Percentiles rank a stretch among this genome's conserved stretches.
These are phyloP conservation scores for Drosophila lacteicornis DNA, from an alignment of 1,140 invertebrate genomes.

Conservation along the genomic window DNA sequence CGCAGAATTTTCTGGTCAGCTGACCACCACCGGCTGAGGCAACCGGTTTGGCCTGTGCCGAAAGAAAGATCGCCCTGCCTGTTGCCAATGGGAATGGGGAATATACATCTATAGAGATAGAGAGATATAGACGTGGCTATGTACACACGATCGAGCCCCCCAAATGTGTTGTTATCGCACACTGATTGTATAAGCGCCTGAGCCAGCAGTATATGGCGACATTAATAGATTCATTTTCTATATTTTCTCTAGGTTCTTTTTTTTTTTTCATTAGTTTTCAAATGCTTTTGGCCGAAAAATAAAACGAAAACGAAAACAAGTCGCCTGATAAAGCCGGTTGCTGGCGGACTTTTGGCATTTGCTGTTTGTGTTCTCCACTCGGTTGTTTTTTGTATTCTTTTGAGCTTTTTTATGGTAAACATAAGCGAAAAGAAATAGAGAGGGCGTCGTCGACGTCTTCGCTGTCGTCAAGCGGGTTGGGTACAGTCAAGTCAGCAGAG, in stretches of 20 bases:
- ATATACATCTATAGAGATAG: conserved; percentile 10
- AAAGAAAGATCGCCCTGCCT: conserved; percentile 36
- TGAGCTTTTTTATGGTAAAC: conserved; percentile 38
- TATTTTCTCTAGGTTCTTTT: conserved; percentile 14
- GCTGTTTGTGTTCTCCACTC: conserved; percentile 11
- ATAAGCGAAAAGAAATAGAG: conserved; percentile 55
- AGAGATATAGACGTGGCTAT: conserved; percentile 55
- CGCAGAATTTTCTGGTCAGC: conserved; percentile 59
- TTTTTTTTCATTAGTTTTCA: conserved; percentile 44
- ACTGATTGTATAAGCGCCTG: conserved; percentile 62
- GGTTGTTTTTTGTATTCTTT: conserved; percentile 6
- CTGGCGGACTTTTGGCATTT: conserved; percentile 23
- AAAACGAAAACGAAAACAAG: conserved; percentile 40
- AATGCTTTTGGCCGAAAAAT: conserved; percentile 22
- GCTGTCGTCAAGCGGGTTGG: conserved; percentile 36
- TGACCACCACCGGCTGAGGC: conserved; percentile 36
- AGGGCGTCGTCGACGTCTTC: conserved; percentile 27
- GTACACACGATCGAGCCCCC: conserved; percentile 69
- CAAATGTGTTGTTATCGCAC: conserved; percentile 72
- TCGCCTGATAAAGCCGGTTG: conserved; percentile 50
- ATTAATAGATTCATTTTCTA: conserved; percentile 47
- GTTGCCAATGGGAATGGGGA: conserved; percentile 69
- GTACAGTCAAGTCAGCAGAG: conserved; percentile 38
- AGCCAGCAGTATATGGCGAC: conserved; percentile 2
- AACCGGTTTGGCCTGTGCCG: conserved; percentile 60